Evolutionary conservation across 1,140 invertebrate species (phyloP), one percentile per base, ranked within the genome.

Genomic region (Lepidurus packardi): DNA sequence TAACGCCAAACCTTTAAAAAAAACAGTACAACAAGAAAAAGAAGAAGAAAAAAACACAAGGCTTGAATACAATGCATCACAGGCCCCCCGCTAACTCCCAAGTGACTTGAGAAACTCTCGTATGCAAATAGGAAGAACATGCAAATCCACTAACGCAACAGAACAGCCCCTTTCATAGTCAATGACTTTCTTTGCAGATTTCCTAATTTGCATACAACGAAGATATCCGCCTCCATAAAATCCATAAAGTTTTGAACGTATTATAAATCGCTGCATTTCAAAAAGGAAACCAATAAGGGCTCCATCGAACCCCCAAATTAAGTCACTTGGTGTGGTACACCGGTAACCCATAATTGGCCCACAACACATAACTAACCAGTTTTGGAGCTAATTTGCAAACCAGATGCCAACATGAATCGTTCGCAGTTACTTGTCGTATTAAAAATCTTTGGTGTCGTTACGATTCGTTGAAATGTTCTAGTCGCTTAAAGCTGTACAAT

Each of bases 51-150:
- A 65, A 65, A 65, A 21, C 21, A 65, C 53, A 16, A 65, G 53
- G 5, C 21, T 65, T 65, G 7, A 21, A 65, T 65, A 65, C 53
- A 65, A 65, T 65, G 53, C 53, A 65, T 65, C 53, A 16, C 53
- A 65, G 53, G 34, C 53, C 16, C 53, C 53, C 53, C 53, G 53
- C 53, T 65, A 65, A 65, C 16, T 34, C 53, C 16, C 53, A 65
- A 65, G 53, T 65, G 53, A 65, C 53, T 65, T 65, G 53, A 65
- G 53, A 65, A 65, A 65, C 53, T 65, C 53, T n/a, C 53, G 21
- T 65, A 65, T 65, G 53, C 53, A 65, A 65, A 65, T 65, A 65
- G n/a, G 34, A 34, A 65, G 53, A 13, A 21, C 53, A 65, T 65
- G 53, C 53, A 65, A 65, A 65, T 65, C 8, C 21, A n/a, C 53